phyloP scores from a whole-genome alignment of 2,113 vertebrate genomes.

The Catharus fuscescens region DNA sequence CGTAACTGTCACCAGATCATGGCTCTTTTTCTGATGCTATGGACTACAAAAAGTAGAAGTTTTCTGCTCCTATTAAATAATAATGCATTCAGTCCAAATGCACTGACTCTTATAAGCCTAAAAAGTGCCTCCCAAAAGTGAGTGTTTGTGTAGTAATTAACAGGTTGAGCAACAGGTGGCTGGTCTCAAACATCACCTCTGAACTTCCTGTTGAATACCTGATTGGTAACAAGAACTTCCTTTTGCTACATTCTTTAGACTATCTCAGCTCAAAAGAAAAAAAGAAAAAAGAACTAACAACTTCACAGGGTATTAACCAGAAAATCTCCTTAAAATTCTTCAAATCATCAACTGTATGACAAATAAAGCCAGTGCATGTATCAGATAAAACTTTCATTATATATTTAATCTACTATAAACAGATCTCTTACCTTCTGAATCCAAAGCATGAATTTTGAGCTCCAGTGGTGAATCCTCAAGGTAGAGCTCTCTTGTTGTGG shows the following conservation, averaged over 20 bases:
- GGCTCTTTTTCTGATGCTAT: not conserved
- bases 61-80: not conserved
- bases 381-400: not conserved
- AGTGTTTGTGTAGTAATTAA: not conserved
- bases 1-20: not conserved
- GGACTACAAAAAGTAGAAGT: not conserved
- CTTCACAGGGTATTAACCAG: not conserved
- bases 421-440: constrained; percentile 87
- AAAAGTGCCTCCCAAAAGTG: not conserved
- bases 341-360: not conserved
- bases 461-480: constrained; percentile 93
- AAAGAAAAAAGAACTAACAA: not conserved
- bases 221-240: not conserved
- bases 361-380: not conserved
- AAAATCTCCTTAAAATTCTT: not conserved
- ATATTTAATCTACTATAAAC: not conserved
- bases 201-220: not conserved
- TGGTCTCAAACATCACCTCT: not conserved
- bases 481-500: constrained; percentile 94
- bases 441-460: constrained; percentile 90
- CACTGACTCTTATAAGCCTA: not conserved
- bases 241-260: not conserved
- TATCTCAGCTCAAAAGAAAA: not conserved
- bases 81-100: not conserved
- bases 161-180: not conserved